These are phyloP conservation scores for Augiades crinisus DNA, from an alignment of 2,888 invertebrate genomes.

Conservation along the genomic window DNA sequence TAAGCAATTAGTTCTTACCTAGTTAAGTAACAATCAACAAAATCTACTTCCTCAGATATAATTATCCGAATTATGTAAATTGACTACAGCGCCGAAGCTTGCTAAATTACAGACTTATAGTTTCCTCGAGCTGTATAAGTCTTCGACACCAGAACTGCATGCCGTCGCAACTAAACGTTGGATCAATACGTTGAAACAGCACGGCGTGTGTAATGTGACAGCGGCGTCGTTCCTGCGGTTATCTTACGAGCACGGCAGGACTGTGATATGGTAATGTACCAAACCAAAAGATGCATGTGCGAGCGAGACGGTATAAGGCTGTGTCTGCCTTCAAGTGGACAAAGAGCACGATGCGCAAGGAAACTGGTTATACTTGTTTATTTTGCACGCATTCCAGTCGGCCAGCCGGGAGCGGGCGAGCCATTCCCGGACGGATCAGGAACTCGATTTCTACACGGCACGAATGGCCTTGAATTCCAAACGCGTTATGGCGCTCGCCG, in stretches of 20 bases:
- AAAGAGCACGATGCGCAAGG: conserved; percentile 63
- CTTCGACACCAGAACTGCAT: conserved; percentile 24
- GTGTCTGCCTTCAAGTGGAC: conserved; percentile 48
- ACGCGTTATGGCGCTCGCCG: conserved; percentile 39
- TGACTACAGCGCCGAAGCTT: conserved; percentile 4
- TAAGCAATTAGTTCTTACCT: too few species aligned
- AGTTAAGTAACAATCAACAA: too few species aligned
- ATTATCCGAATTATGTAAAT: too few species aligned
- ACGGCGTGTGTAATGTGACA: conserved; percentile 31
- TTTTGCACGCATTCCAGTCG: conserved; percentile 78
- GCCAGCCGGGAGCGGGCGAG: conserved; percentile 64
- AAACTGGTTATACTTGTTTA: conserved; percentile 76
- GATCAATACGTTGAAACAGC: conserved; percentile 33
- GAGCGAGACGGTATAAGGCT: conserved; percentile 52
- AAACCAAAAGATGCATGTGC: conserved; percentile 35
- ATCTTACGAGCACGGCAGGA: conserved; percentile 30
- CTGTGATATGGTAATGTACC: conserved; percentile 32
- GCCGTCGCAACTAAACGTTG: conserved; percentile 33
- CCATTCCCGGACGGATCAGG: conserved; percentile 61
- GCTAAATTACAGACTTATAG: conserved; percentile 18
- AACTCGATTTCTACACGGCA: conserved; percentile 59
- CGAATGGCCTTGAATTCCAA: conserved; percentile 63
- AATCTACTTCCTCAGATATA: too few species aligned
- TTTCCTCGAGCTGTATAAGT: conserved; percentile 24
- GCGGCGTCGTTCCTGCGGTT: conserved; percentile 35